Conservation (phyloP, 1,140 invertebrate species). For the Panonychus citri region DNA sequence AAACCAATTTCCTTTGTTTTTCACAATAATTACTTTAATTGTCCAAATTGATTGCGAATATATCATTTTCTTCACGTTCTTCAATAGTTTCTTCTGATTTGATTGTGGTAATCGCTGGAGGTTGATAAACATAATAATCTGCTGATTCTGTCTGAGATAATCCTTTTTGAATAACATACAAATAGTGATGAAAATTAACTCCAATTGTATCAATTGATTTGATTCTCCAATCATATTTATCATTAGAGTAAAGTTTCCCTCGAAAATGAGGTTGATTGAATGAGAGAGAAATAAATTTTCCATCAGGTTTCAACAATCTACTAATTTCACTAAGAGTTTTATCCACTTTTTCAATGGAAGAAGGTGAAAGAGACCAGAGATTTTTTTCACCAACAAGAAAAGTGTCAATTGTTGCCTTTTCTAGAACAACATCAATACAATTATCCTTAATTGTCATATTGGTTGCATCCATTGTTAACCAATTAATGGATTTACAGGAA, state of each 20-base stretch:
- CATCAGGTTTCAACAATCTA: constrained; percentile 21
- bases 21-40: not conserved
- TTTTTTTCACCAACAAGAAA: constrained; percentile 27
- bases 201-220: not conserved
- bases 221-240: not conserved
- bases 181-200: not conserved
- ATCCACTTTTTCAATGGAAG: constrained; percentile 19
- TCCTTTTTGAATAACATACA: not conserved
- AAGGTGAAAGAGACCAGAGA: constrained; percentile 24
- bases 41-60: not conserved
- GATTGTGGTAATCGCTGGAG: not conserved
- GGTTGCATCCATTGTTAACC: constrained; percentile 24
- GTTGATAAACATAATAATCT: not conserved
- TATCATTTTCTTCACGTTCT: not conserved
- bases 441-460: constrained; percentile 19
- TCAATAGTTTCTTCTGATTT: not conserved
- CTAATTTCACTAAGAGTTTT: constrained; percentile 19
- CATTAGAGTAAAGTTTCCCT: constrained; percentile 19
- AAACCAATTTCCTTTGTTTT: too few species aligned
- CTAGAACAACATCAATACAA: constrained; percentile 28
- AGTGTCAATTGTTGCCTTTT: constrained; percentile 30
- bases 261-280: constrained; percentile 31
- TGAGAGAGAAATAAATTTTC: constrained; percentile 29
- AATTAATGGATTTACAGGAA: constrained; percentile 17
- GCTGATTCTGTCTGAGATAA: not conserved